A percentile compares a stretch with the other conserved stretches of the same genome.
Evolutionary conservation across 2,113 vertebrate genomes (phyloP).

Genomic region (Macaca nemestrina): DNA sequence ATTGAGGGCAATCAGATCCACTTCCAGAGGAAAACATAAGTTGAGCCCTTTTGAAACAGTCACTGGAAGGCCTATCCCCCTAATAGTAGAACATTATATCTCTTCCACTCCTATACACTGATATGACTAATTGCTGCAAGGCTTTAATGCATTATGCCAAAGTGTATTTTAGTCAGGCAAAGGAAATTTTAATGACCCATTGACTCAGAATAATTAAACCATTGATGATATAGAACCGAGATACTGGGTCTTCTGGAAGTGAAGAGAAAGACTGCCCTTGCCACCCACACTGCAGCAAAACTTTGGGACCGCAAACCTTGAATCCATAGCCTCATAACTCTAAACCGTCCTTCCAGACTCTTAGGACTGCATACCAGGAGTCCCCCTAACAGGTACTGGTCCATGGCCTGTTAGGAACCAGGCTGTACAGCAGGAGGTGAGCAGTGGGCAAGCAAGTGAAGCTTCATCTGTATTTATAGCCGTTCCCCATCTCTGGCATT

Average conservation of each 20-base stretch:
- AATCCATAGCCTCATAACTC: neutral
- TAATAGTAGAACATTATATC: neutral
- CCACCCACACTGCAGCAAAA: neutral
- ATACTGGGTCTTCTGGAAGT: neutral
- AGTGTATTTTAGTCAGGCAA: neutral
- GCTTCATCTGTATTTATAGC: too few relatives aligned
- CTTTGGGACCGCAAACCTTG: neutral
- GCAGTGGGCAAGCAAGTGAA: too few relatives aligned
- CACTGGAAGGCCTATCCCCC: neutral
- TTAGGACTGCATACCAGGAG: neutral
- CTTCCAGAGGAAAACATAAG: neutral
- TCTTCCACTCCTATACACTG: neutral
- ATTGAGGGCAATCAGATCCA: neutral
- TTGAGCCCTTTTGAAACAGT: neutral
- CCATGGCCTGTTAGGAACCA: too few relatives aligned
- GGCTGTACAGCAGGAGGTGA: too few relatives aligned
- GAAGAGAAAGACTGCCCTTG: neutral
- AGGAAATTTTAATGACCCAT: neutral
- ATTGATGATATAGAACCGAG: neutral
- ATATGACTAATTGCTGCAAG: neutral
- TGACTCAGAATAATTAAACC: neutral
- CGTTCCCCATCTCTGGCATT: too few relatives aligned
- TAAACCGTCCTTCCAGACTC: neutral
- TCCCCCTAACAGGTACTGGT: too few relatives aligned
- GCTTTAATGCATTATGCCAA: neutral